Percentiles rank a stretch among this genome's conserved stretches.
phyloP scores from a whole-genome alignment of 2,888 invertebrate species.

The Tortricodes alternella region DNA sequence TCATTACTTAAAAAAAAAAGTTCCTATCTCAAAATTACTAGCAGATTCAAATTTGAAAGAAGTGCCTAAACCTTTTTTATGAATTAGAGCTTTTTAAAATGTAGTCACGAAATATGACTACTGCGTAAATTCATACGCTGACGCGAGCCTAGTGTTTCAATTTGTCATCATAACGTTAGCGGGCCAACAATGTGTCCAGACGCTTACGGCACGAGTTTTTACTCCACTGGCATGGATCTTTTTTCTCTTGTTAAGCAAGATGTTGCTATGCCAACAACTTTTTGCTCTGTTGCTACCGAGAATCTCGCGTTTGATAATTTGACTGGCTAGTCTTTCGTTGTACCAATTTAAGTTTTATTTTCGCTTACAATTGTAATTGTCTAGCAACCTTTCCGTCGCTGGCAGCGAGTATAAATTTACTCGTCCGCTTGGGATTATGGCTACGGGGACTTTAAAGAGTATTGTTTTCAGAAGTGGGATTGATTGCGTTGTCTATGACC shows the following conservation, averaged over 20 bases:
- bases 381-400: not conserved
- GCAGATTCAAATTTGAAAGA: too few species aligned
- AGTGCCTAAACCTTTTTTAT: too few species aligned
- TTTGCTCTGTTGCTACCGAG: conserved; percentile 21
- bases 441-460: not conserved
- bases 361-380: conserved; percentile 7
- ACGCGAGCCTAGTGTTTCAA: too few species aligned
- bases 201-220: conserved; percentile 7
- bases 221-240: conserved; percentile 12
- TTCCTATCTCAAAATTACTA: too few species aligned
- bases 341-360: conserved; percentile 27
- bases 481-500: conserved; percentile 11
- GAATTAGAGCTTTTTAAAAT: too few species aligned
- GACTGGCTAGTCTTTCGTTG: conserved; percentile 19
- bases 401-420: not conserved
- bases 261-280: conserved; percentile 31
- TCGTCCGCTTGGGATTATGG: not conserved
- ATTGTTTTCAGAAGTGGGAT: not conserved
- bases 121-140: too few species aligned
- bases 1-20: too few species aligned
- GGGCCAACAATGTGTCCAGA: conserved; percentile 2
- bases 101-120: too few species aligned
- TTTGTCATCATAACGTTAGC: conserved; percentile 5
- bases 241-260: conserved; percentile 25
- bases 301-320: conserved; percentile 23